These are phyloP conservation scores for Bufo bufo DNA, from an alignment of 2,113 vertebrate species.

Conservation along the genomic window DNA sequence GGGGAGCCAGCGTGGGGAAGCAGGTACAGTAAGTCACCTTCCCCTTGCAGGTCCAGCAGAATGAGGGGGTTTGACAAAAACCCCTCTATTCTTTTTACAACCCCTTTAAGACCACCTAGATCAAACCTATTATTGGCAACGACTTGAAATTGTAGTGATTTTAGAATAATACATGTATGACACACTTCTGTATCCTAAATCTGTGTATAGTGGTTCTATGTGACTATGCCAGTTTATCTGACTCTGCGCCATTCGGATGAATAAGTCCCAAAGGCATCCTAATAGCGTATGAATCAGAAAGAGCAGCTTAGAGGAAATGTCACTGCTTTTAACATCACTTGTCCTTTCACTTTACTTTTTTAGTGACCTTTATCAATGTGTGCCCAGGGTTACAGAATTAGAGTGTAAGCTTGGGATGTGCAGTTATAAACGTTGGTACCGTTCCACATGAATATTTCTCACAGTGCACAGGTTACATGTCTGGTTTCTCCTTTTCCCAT, in stretches of 20 bases:
- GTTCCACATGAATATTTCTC: neutral
- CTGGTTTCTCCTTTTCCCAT: neutral
- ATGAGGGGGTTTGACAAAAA: too few relatives aligned
- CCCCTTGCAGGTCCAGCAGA: too few relatives aligned
- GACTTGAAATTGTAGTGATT: neutral
- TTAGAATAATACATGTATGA: neutral
- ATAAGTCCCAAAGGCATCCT: conserved; percentile 17
- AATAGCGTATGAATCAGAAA: conserved; percentile 24
- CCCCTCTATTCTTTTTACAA: too few relatives aligned
- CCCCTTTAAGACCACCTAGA: too few relatives aligned
- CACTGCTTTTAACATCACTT: conserved; percentile 44
- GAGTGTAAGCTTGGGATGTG: neutral
- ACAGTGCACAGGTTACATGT: neutral
- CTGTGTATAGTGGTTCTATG: too few relatives aligned
- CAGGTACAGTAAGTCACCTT: too few relatives aligned
- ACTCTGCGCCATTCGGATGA: neutral
- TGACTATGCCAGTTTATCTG: conserved; percentile 1
- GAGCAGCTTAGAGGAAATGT: conserved; percentile 37
- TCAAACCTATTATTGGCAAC: too few relatives aligned
- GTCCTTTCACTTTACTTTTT: conserved; percentile 41
- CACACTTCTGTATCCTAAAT: neutral
- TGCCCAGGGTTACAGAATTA: conserved; percentile 10
- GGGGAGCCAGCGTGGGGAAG: too few relatives aligned
- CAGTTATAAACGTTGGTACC: neutral
- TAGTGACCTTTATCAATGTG: conserved; percentile 28